A percentile compares a stretch with the other conserved stretches of the same genome.
Evolutionary conservation across 64 coral and sea anemone genomes (phyloP).

Genomic region (Dendrophyllia cribrosa): DNA sequence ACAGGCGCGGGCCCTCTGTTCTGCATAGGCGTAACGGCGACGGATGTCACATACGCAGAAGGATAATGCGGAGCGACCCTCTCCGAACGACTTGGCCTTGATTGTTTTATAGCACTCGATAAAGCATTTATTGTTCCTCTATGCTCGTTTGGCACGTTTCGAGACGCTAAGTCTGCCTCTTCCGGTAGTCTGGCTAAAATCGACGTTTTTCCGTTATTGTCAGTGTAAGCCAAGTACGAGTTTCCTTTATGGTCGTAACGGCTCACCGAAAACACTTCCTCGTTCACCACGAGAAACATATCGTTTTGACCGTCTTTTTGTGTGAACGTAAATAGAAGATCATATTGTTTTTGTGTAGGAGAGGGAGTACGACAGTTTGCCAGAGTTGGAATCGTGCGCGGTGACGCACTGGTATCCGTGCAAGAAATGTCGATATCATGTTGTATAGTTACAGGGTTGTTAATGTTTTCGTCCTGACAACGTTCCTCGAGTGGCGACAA

Average conservation of each 20-base stretch:
- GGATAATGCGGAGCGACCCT: neutral
- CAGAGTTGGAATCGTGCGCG: neutral
- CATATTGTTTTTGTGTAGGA: neutral
- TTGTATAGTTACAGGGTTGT: neutral
- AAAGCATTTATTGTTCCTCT: neutral
- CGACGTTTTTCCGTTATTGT: conserved; percentile 16
- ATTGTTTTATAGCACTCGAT: neutral
- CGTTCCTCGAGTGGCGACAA: neutral
- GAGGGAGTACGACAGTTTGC: neutral
- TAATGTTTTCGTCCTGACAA: neutral
- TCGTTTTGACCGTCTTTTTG: conserved; percentile 6
- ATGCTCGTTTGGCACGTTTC: neutral
- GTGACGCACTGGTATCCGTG: neutral
- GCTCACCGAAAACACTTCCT: neutral
- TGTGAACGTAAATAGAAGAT: neutral
- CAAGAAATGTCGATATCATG: neutral
- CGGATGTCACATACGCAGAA: neutral
- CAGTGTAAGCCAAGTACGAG: conserved; percentile 11
- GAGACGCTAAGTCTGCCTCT: neutral
- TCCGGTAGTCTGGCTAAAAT: neutral
- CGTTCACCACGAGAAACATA: neutral
- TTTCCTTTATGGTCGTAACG: neutral
- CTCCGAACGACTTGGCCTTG: neutral
- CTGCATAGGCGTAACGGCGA: neutral
- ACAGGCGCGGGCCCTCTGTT: neutral